Conservation (phyloP, 2,113 vertebrate genomes). For the Acanthisitta chloris region DNA sequence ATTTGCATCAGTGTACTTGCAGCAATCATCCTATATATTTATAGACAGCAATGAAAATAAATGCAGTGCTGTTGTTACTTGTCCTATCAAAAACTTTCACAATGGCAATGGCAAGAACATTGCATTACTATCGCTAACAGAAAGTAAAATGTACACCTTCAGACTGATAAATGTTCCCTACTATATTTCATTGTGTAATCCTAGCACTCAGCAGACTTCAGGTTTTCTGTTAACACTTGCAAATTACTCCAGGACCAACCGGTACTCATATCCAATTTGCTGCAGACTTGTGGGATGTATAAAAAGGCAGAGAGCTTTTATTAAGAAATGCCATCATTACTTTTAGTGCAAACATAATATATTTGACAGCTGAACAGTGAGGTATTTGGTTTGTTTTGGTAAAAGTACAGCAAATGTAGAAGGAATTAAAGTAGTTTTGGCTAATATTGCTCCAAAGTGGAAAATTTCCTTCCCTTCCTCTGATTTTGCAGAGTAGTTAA, state of each 20-base stretch:
- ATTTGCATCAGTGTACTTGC: background rate
- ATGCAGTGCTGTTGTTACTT: background rate
- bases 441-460: background rate
- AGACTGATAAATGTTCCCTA: background rate
- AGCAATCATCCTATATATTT: background rate
- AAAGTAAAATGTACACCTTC: background rate
- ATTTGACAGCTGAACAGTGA: background rate
- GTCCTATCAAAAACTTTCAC: background rate
- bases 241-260: background rate
- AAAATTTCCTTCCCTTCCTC: background rate
- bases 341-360: background rate
- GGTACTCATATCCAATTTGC: background rate
- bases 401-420: background rate
- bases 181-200: background rate
- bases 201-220: background rate
- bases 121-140: background rate
- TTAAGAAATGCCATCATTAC: background rate
- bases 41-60: background rate
- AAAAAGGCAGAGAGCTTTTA: background rate
- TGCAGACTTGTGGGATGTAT: background rate
- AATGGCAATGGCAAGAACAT: background rate
- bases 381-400: background rate
- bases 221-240: background rate
- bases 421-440: background rate
- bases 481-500: constrained; percentile 1